These are phyloP conservation scores for Anas platyrhynchos DNA, from an alignment of 2,113 vertebrate species.

Conservation along the genomic window DNA sequence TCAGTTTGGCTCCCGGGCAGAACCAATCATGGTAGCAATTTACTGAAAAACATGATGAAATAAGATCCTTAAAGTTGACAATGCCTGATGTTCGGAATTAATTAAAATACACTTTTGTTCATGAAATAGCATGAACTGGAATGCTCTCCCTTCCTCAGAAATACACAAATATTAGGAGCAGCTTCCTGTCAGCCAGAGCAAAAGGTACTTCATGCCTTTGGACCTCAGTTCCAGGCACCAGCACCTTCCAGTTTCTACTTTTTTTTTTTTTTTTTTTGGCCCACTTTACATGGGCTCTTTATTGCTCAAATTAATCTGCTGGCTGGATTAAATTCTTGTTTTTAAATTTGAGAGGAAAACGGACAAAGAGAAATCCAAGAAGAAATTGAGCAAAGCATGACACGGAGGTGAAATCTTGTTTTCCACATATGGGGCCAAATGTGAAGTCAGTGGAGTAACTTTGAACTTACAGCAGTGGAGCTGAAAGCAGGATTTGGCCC, in stretches of 20 bases:
- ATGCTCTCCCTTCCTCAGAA: background rate
- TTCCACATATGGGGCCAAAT: constrained; percentile 56
- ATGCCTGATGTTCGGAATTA: background rate
- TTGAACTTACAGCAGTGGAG: background rate
- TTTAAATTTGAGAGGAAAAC: constrained; percentile 30
- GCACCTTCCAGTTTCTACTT: constrained; percentile 16
- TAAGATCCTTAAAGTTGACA: background rate
- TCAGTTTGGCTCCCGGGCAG: background rate
- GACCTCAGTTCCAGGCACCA: background rate
- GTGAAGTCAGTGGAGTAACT: constrained; percentile 51
- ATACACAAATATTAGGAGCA: background rate
- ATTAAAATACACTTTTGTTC: background rate
- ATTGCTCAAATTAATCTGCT: constrained; percentile 12
- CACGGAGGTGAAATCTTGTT: constrained; percentile 50
- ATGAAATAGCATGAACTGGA: background rate
- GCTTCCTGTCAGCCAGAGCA: background rate
- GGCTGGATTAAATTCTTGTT: background rate
- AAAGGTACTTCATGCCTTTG: background rate
- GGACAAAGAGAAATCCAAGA: constrained; percentile 42
- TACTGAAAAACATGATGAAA: background rate
- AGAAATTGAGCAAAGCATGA: constrained; percentile 43
- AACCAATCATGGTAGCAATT: background rate
- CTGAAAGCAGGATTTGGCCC: constrained; percentile 39
- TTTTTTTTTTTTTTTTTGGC: background rate
- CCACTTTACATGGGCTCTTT: background rate